These are phyloP conservation scores for Dreissena polymorpha DNA, from an alignment of 1,140 invertebrate species.

Conservation along the genomic window DNA sequence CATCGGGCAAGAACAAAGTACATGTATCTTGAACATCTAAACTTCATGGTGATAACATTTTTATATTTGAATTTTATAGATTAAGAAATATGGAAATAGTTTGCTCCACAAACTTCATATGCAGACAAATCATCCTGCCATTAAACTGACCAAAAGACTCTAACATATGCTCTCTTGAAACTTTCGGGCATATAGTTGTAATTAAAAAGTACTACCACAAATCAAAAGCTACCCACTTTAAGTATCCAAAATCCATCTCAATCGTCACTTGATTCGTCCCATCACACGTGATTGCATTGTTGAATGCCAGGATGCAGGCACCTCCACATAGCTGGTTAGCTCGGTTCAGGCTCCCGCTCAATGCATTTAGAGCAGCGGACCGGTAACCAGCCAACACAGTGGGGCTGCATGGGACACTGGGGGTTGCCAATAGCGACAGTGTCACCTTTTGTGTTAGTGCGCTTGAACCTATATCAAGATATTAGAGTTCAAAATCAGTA, in stretches of 20 bases:
- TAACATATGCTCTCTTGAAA: no score
- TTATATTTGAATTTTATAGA: no score
- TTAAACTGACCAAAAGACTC: no score
- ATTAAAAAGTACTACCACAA: no score
- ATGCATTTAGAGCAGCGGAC: not conserved
- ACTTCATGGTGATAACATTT: no score
- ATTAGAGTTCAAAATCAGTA: not conserved
- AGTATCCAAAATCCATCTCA: constrained; percentile 16
- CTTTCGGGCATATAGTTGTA: no score
- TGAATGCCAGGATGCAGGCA: not conserved
- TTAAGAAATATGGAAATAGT: no score
- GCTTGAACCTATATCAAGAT: not conserved
- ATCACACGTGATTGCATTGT: not conserved
- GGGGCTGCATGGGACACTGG: not conserved
- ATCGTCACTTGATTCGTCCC: not conserved
- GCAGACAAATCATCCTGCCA: no score
- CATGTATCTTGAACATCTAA: no score
- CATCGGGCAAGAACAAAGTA: no score
- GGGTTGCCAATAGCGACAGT: constrained; percentile 5
- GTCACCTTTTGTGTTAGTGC: constrained; percentile 8
- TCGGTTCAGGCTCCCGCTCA: not conserved
- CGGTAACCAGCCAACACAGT: not conserved
- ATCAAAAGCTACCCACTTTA: constrained; percentile 8
- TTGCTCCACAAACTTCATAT: no score
- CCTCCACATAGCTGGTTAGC: not conserved